Conservation (phyloP, 2,888 invertebrate genomes). For the Carabus problematicus region DNA sequence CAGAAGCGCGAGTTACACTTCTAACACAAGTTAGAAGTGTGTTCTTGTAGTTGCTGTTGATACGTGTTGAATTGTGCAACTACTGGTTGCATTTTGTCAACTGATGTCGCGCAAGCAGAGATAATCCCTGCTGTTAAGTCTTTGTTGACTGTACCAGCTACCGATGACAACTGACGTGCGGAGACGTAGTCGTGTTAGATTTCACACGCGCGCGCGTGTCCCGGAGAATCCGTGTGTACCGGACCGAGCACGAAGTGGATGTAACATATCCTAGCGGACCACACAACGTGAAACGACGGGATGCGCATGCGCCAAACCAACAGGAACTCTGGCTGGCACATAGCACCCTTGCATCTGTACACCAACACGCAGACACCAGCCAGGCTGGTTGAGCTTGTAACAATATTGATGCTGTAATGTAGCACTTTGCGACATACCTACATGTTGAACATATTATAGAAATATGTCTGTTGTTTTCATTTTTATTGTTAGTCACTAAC, state of each 20-base stretch:
- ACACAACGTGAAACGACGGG: conserved; percentile 1
- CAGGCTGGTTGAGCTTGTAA: conserved; percentile 8
- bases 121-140: neutral
- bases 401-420: conserved; percentile 12
- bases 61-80: neutral
- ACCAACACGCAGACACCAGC: neutral
- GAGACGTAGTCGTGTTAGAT: neutral
- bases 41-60: neutral
- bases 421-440: conserved; percentile 3
- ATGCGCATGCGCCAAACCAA: conserved; percentile 13
- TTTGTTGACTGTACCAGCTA: no score
- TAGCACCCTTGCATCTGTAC: neutral
- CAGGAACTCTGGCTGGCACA: conserved; percentile 5
- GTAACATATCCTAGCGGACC: conserved; percentile 32
- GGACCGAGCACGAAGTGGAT: conserved; percentile 28
- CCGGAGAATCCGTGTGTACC: conserved; percentile 25
- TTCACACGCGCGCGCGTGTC: conserved; percentile 6
- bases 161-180: neutral
- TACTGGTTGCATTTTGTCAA: neutral
- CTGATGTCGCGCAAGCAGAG: neutral
- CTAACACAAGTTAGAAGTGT: no score
- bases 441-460: conserved; percentile 6
- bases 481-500: no score
- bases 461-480: no score
- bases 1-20: neutral